Evolutionary conservation across 2,797 vertebrate species (phyloP).

Genomic region (Mormyrops boulengeri): DNA sequence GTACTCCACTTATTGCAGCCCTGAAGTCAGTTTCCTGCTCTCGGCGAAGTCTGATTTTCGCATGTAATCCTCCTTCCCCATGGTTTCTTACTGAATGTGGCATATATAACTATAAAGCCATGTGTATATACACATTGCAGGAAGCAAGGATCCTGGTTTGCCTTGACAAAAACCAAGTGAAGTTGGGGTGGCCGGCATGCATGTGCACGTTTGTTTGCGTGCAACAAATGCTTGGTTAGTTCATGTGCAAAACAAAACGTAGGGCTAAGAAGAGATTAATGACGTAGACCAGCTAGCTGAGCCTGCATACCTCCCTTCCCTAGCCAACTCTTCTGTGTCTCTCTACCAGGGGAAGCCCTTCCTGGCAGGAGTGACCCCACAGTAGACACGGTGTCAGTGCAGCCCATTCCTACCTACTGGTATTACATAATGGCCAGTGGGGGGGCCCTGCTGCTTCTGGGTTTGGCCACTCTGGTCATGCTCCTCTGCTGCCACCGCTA

Average conservation of each 20-base stretch:
- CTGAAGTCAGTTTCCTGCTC: background rate
- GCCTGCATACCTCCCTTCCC: constrained; percentile 70
- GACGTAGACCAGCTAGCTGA: constrained; percentile 37
- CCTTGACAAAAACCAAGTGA: constrained; percentile 31
- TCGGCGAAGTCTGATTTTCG: background rate
- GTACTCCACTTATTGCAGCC: background rate
- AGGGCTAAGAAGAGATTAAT: background rate
- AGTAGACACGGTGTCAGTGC: constrained; percentile 90
- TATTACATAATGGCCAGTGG: constrained; percentile 97
- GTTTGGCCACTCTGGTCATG: constrained; percentile 79
- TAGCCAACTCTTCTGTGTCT: constrained; percentile 86
- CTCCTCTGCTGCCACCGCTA: constrained; percentile 93
- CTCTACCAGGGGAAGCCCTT: constrained; percentile 94
- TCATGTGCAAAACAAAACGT: constrained; percentile 42
- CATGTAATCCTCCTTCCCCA: background rate
- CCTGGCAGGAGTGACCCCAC: constrained; percentile 92
- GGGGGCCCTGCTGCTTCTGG: constrained; percentile 87
- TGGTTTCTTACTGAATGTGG: background rate
- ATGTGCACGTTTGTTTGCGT: constrained; percentile 60
- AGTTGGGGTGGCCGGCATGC: constrained; percentile 48
- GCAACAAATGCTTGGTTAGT: constrained; percentile 55
- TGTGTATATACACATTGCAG: background rate
- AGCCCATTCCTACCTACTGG: constrained; percentile 93
- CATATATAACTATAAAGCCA: background rate
- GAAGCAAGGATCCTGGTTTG: constrained; percentile 36